Percentiles rank a stretch among this genome's conserved stretches.
phyloP scores from a whole-genome alignment of 2,888 invertebrate species.

The Kryphioiulus occultus region DNA sequence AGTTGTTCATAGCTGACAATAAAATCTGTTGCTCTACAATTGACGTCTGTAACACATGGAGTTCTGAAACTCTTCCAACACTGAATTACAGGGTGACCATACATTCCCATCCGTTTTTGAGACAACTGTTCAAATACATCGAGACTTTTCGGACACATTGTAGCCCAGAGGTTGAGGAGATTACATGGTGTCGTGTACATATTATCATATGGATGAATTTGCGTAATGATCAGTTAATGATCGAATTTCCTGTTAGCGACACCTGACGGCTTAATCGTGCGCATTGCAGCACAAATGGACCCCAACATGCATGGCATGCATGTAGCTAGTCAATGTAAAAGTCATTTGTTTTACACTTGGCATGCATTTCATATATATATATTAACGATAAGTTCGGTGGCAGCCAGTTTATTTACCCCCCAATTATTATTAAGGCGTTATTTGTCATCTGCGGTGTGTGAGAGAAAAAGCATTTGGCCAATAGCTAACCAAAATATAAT shows the following conservation, averaged over 20 bases:
- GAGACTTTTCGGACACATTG: too few relatives aligned
- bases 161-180: too few relatives aligned
- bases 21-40: too few relatives aligned
- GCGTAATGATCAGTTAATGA: not conserved
- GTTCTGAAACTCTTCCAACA: too few relatives aligned
- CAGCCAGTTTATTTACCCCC: conserved; percentile 18
- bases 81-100: too few relatives aligned
- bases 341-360: not conserved
- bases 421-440: conserved; percentile 32
- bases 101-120: too few relatives aligned
- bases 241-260: not conserved
- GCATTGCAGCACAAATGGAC: not conserved
- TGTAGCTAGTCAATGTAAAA: not conserved
- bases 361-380: conserved; percentile 24
- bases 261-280: conserved; percentile 8
- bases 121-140: too few relatives aligned
- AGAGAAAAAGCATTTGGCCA: conserved; percentile 10
- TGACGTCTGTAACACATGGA: too few relatives aligned
- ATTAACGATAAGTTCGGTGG: conserved; percentile 25
- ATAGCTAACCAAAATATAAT: not conserved
- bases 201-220: not conserved
- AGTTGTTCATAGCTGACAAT: too few relatives aligned
- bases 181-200: too few relatives aligned
- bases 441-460: not conserved
- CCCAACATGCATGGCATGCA: not conserved